Evolutionary conservation across 1,140 invertebrate genomes (phyloP), one percentile per base, ranked within the genome.

Genomic region (Vanessa tameamea): DNA sequence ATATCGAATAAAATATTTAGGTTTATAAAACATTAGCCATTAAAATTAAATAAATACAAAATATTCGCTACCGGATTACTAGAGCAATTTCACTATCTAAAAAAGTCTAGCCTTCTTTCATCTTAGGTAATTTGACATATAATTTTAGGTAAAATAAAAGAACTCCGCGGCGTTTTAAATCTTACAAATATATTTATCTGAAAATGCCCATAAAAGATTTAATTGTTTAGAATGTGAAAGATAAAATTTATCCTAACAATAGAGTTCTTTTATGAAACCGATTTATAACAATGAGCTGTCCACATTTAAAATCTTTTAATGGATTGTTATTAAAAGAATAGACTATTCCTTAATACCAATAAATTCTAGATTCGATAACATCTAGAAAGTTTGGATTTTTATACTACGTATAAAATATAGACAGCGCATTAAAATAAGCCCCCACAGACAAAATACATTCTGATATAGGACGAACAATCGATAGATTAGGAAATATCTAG

Each of bases 41-140:
- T 79, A 75, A 73, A 84, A 75, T 78, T 83, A 82, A 81, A 82
- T 75, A 83, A 53, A 53, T 7, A 43, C 9, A 43, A 79, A 81
- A 81, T 77, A 59, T 78, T 73, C 72, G 76, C 80, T 81, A 83
- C 69, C 72, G 80, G 79, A 77, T 78, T 78, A 84, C 69, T 78
- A 72, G 80, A 78, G 80, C 81, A 85, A 82, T 81, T 85, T 80
- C 47, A 79, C 83, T 87, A 87, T 75, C 85, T 86, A 87, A 78
- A 72, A 79, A 80, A 76, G 75, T 86, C 84, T 89, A 87, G 86
- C 86, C 82, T 80, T 83, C 79, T 76, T 74, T 64, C 5, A 50
- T 68, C 51, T 68, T 68, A 68, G 50, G 51, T 68, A 50, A 31
- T 68, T 20, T 55, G 26, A 43, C 31, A 15, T 15, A 16, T 68